Percentiles rank a stretch among this genome's conserved stretches.
These are phyloP conservation scores for Drosophila trichaetosa DNA, from an alignment of 2,888 invertebrate genomes.

Conservation along the genomic window DNA sequence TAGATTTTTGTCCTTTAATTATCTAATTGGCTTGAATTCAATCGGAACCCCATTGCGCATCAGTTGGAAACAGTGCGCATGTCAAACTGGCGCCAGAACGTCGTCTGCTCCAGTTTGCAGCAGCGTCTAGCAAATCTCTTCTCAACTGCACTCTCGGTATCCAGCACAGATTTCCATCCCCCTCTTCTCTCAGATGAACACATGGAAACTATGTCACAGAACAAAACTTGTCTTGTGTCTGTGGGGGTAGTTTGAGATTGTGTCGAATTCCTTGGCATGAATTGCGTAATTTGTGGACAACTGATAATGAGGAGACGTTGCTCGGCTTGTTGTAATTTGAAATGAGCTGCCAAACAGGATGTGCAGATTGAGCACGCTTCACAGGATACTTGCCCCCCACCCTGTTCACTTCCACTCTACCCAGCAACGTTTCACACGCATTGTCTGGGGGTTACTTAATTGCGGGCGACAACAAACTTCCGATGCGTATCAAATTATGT, in stretches of 20 bases:
- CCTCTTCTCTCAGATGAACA: neutral
- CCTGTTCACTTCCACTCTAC: neutral
- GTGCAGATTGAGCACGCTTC: slow-evolving; percentile 68
- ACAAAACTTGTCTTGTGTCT: neutral
- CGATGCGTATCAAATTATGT: slow-evolving; percentile 70
- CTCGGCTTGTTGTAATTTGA: slow-evolving; percentile 21
- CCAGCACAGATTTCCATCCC: slow-evolving; percentile 27
- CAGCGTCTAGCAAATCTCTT: slow-evolving; percentile 33
- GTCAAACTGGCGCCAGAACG: slow-evolving; percentile 78
- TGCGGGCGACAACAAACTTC: slow-evolving; percentile 58
- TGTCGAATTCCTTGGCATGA: slow-evolving; percentile 47
- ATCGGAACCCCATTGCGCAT: slow-evolving; percentile 47
- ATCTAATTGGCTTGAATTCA: slow-evolving; percentile 67
- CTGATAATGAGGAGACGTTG: slow-evolving; percentile 70
- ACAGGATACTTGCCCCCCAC: slow-evolving; percentile 22
- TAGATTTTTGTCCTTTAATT: slow-evolving; percentile 56
- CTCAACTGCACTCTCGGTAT: slow-evolving; percentile 28
- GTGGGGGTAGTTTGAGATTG: slow-evolving; percentile 8
- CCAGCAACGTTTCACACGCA: slow-evolving; percentile 7
- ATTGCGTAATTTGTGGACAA: slow-evolving; percentile 68
- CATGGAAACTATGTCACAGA: slow-evolving; percentile 68
- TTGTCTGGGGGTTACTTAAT: slow-evolving; percentile 43
- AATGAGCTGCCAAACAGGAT: slow-evolving; percentile 59
- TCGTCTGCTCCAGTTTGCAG: slow-evolving; percentile 79
- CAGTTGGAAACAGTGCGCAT: slow-evolving; percentile 61